phyloP scores from a whole-genome alignment of 2,797 vertebrate species.

The Syngnathus rostellatus region DNA sequence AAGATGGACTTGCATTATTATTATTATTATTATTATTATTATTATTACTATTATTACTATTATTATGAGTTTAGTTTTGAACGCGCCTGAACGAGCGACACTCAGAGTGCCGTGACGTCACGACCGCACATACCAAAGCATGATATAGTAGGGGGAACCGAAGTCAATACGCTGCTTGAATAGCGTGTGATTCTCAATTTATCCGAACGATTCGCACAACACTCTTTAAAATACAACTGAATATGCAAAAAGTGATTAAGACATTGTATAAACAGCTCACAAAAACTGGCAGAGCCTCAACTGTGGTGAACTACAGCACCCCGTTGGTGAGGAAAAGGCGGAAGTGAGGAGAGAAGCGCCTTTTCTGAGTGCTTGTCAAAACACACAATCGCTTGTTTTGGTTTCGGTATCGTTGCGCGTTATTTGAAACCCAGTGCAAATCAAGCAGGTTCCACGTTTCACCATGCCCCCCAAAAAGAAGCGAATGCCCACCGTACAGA shows the following conservation, averaged over 20 bases:
- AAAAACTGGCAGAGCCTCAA: neutral
- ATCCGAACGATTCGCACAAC: neutral
- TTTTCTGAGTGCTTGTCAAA: constrained; percentile 41
- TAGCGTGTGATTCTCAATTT: neutral
- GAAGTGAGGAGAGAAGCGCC: constrained; percentile 32
- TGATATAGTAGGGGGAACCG: neutral
- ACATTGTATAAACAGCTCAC: too few relatives aligned
- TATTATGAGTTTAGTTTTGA: too few relatives aligned
- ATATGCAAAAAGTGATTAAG: neutral
- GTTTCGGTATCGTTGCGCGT: neutral
- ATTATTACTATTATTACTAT: too few relatives aligned
- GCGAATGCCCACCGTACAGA: constrained; percentile 38
- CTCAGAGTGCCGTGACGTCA: neutral
- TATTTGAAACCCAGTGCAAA: neutral
- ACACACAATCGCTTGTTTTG: neutral
- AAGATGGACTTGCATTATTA: too few relatives aligned
- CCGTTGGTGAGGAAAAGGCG: constrained; percentile 9
- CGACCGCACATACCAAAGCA: neutral
- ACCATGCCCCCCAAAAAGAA: constrained; percentile 70
- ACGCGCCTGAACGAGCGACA: too few relatives aligned
- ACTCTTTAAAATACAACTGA: neutral
- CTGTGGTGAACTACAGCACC: neutral
- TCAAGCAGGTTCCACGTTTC: neutral
- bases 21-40: too few relatives aligned
- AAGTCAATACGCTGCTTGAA: neutral